Base-by-base conservation (phyloP, 2,113 vertebrate species). In the Tautogolabrus adspersus region DNA sequence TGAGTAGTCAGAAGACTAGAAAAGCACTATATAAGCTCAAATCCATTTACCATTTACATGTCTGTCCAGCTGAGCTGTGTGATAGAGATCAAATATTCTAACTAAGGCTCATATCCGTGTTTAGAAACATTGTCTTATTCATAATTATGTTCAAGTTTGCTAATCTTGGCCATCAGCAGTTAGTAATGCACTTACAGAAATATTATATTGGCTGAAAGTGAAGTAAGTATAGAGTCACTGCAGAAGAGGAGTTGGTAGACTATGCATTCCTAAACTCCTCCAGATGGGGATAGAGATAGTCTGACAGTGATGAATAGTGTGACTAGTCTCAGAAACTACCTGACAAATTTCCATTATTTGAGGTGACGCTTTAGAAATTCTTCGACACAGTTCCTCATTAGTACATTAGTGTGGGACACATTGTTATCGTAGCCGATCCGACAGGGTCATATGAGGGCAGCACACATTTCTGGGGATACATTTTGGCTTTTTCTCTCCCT, bases 311-410 rank as follows among this genome's bases (percentile, higher is more conserved):
- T 74, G 69, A 80, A 87, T 71, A 49, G 73, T 52, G 44, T 66
- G 65, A 75, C 81, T 22, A 38, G 44, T 62, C 69, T 60, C 52
- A 37, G 67, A 83, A 87, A 77, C 64, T 77, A 81, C 66, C 68
- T 71, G 73, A 87, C 70, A 84, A 57, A 80, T 87, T 73, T 80
- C 65, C 52, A 83, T 83, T 63, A 75, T 77, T 74, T 66, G 69
- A 59, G 49, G 59, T 15, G 61, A 71, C 10, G 54, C 79, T 42
- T 68, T 54, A 65, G 72, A 76, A 79, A 61, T n/a, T 64, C 55
- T 64, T 51, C 4, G 57, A 72, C 70, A 55, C 56, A 51, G 34
- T 49, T 72, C n/a, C 58, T 69, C 64, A 77, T 83, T 66, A 75
- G 62, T 8, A 18, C 56, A 67, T 60, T 47, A 71, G 30, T 51